phyloP scores from a whole-genome alignment of 1,140 invertebrate genomes.

The Oedothorax gibbosus region DNA sequence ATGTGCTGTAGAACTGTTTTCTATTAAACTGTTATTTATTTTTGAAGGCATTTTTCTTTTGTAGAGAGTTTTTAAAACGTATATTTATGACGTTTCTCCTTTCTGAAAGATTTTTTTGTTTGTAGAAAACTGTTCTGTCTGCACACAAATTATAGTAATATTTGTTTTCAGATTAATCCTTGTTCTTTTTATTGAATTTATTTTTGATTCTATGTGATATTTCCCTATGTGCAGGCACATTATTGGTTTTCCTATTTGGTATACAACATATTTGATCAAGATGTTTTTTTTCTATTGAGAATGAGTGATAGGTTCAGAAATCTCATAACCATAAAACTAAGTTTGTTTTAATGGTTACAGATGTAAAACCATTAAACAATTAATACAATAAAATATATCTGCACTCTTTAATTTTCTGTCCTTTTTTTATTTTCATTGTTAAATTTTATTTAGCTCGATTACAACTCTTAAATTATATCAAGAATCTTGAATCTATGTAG shows the following conservation, averaged over 20 bases:
- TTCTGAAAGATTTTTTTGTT: slow-evolving; percentile 9
- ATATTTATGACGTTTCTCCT: slow-evolving; percentile 5
- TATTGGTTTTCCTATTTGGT: background rate
- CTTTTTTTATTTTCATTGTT: slow-evolving; percentile 3
- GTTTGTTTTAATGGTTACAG: slow-evolving; percentile 29
- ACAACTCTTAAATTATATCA: no score
- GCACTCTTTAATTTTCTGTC: slow-evolving; percentile 17
- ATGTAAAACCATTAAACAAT: background rate
- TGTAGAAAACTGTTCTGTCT: slow-evolving; percentile 28
- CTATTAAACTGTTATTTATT: slow-evolving; percentile 14
- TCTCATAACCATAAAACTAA: slow-evolving; percentile 36
- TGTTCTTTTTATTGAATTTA: slow-evolving; percentile 30
- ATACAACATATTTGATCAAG: background rate
- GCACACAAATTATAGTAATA: slow-evolving; percentile 14
- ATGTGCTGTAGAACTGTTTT: slow-evolving; percentile 33
- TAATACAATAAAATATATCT: slow-evolving; percentile 25
- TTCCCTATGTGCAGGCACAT: slow-evolving; percentile 14
- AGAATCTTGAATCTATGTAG: no score
- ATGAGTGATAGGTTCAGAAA: slow-evolving; percentile 7
- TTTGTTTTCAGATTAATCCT: slow-evolving; percentile 14
- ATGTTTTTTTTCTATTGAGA: background rate
- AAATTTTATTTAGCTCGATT: no score
- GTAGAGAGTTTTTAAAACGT: slow-evolving; percentile 10
- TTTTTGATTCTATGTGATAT: slow-evolving; percentile 30
- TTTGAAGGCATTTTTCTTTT: background rate